Percentiles rank a stretch among this genome's conserved stretches.
Evolutionary conservation across 2,888 invertebrate species (phyloP).

Genomic region (Limulus polyphemus): DNA sequence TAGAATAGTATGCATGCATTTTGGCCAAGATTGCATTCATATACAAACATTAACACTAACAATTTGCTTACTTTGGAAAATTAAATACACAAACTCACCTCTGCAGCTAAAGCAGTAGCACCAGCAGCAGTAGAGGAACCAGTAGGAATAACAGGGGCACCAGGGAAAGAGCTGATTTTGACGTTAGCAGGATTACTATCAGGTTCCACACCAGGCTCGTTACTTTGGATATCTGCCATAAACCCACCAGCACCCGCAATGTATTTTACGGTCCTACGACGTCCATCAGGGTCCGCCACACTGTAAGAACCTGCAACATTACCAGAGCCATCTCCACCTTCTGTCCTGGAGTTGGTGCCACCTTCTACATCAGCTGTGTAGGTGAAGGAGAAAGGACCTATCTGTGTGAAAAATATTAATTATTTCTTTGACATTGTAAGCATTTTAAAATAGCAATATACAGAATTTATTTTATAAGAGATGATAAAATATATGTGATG

Average conservation of each 20-base stretch:
- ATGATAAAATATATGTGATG: too few species aligned
- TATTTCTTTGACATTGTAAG: too few species aligned
- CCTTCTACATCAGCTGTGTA: slow-evolving; percentile 1
- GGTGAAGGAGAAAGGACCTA: too few species aligned
- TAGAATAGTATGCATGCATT: too few species aligned
- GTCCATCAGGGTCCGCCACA: neutral
- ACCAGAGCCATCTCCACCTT: neutral
- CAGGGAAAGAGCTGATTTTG: neutral
- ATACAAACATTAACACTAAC: too few species aligned
- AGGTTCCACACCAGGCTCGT: neutral
- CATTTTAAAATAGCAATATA: too few species aligned
- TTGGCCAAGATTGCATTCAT: too few species aligned
- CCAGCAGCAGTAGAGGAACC: neutral
- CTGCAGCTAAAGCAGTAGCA: neutral
- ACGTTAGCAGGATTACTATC: neutral
- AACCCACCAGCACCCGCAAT: neutral
- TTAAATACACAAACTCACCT: too few species aligned
- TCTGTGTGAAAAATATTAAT: too few species aligned
- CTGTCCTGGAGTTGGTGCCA: neutral
- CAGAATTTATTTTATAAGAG: too few species aligned
- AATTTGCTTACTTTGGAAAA: too few species aligned
- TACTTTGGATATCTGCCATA: neutral
- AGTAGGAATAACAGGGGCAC: neutral
- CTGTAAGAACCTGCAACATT: neutral
- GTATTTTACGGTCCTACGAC: neutral